Conservation (phyloP, 1,140 invertebrate species). For the Caerostris extrusa region DNA sequence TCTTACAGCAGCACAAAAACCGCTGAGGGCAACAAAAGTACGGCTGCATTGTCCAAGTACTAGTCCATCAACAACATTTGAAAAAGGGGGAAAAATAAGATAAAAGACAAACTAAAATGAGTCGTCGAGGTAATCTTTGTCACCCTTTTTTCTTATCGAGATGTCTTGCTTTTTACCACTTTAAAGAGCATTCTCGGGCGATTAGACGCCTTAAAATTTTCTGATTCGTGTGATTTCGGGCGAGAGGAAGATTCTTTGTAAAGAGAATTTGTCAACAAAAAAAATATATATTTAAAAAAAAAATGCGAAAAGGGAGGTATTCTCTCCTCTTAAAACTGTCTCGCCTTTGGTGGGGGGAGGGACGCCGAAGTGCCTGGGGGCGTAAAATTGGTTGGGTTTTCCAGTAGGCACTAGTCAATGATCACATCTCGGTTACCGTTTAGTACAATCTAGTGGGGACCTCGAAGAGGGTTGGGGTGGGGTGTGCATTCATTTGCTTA, state of each 20-base stretch:
- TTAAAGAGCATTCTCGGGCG: conserved; percentile 65
- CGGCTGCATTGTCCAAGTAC: conserved; percentile 60
- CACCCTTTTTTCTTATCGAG: conserved; percentile 71
- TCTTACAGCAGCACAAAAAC: conserved; percentile 67
- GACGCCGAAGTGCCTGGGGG: conserved; percentile 27
- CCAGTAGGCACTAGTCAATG: conserved; percentile 60
- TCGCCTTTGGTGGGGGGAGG: conserved; percentile 2
- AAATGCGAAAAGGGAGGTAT: conserved; percentile 22
- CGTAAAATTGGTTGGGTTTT: conserved; percentile 76
- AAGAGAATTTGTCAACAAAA: conserved; percentile 62
- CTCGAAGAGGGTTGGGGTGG: neutral
- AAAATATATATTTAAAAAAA: conserved; percentile 29
- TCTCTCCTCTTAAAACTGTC: conserved; percentile 62
- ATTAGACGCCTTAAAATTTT: conserved; percentile 59
- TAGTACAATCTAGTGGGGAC: conserved; percentile 47
- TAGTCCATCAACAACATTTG: conserved; percentile 63
- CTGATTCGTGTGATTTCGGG: conserved; percentile 64
- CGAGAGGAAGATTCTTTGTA: conserved; percentile 63
- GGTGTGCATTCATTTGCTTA: conserved; percentile 72
- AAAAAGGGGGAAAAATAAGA: conserved; percentile 25
- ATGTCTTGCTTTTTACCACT: conserved; percentile 65
- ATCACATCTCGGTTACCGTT: conserved; percentile 73
- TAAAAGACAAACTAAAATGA: conserved; percentile 73
- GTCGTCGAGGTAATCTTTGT: conserved; percentile 67
- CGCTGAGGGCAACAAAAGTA: conserved; percentile 69